Base-by-base conservation (phyloP, 2,113 vertebrate genomes). In the Pardalotus punctatus region DNA sequence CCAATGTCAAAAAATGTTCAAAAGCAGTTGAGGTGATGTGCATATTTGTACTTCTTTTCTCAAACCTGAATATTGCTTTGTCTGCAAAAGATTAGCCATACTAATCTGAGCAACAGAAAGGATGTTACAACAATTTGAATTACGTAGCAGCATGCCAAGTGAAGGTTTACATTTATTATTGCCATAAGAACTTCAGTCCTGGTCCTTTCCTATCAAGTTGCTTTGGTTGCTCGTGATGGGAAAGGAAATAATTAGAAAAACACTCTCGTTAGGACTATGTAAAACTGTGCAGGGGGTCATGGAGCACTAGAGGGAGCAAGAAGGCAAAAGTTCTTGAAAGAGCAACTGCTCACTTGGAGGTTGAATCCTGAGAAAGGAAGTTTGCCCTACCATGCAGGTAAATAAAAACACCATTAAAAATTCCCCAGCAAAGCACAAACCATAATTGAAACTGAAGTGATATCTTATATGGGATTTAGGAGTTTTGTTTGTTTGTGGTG, bases 221-320 rank as follows among this genome's bases (percentile, higher is more conserved):
- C 9, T 85, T 67, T 28, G 10, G 4, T 6, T 91, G 22, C 48
- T 25, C 0, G 0, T 5, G 10, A 64, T 45, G 10, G 48, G 23
- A 86, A 86, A 74, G 35, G 31, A 94, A 94, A 79, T 62, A 62
- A 56, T 5, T 42, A 73, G 17, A 42, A 53, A 74, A 87, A 45
- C 28, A 31, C 11, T 35, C 45, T 35, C 2, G 1, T 50, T 48
- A 65, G 27, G 12, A 17, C 15, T 14, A 12, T 15, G 31, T 40
- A 70, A 87, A 91, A 65, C 21, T 71, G 40, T 57, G 7, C 38
- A 17, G 25, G 40, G 18, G 48, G 48, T 69, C 19, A 69, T 7
- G 0, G 50, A 69, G 38, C 91, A 72, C 90, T 90, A 96, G 96
- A 83, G 95, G 91, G 95, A 87, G 95, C 71, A 90, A 94, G 91